Conservation (phyloP, 2,797 vertebrate species). For the Alectoris magna region DNA sequence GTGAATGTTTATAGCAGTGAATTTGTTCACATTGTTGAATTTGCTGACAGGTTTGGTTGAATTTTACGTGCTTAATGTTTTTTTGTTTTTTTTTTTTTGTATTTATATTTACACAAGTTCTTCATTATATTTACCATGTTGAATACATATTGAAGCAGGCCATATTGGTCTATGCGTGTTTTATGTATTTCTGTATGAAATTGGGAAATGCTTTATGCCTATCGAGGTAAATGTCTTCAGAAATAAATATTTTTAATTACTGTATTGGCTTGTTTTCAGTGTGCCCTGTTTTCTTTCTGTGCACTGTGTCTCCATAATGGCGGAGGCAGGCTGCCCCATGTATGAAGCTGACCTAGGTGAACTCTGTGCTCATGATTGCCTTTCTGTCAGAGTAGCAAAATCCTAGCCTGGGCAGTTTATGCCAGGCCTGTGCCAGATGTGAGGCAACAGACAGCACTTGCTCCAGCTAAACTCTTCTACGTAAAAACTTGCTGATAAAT, state of each 20-base stretch:
- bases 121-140: slow-evolving; percentile 89
- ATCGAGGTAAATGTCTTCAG: slow-evolving; percentile 84
- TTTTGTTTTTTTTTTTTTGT: slow-evolving; percentile 71
- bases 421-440: background rate
- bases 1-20: slow-evolving; percentile 72
- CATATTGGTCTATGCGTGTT: slow-evolving; percentile 90
- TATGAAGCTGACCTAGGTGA: background rate
- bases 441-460: background rate
- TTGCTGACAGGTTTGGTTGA: slow-evolving; percentile 73
- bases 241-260: slow-evolving; percentile 88
- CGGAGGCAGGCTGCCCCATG: accelerated
- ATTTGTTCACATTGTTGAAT: slow-evolving; percentile 76
- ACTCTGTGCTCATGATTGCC: background rate
- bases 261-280: slow-evolving; percentile 27
- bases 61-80: slow-evolving; percentile 79
- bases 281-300: background rate
- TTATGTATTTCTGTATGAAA: slow-evolving; percentile 94
- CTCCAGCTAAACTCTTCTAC: background rate
- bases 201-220: slow-evolving; percentile 83
- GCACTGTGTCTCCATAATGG: background rate
- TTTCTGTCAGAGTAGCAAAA: background rate
- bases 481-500: background rate
- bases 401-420: background rate
- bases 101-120: slow-evolving; percentile 80
- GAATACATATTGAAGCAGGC: slow-evolving; percentile 83